Percentiles rank a stretch among this genome's conserved stretches.
Conservation (phyloP, 2,113 vertebrate species). For the Pongo pygmaeus region DNA sequence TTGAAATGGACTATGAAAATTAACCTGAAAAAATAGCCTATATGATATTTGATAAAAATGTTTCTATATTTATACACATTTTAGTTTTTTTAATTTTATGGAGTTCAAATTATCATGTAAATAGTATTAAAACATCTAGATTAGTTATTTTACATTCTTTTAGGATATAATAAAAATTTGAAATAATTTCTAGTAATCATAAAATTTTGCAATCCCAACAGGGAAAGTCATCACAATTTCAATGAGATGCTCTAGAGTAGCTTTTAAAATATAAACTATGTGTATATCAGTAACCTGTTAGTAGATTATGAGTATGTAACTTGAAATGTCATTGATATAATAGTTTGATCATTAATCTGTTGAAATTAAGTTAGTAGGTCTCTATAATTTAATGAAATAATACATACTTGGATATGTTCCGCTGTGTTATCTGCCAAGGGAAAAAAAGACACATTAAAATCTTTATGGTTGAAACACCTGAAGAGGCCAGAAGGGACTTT, state of each 20-base stretch:
- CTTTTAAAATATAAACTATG: background rate
- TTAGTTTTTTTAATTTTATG: constrained; percentile 3
- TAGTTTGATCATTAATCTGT: background rate
- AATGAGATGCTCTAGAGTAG: background rate
- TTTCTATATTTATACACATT: background rate
- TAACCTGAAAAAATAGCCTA: background rate
- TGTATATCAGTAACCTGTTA: background rate
- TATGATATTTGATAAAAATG: background rate
- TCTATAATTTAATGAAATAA: background rate
- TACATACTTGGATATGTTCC: background rate
- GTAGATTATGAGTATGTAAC: background rate
- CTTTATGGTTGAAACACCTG: constrained; percentile 28
- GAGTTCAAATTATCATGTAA: background rate
- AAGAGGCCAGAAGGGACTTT: constrained; percentile 40
- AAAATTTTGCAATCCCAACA: background rate
- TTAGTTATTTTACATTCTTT: background rate
- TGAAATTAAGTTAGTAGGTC: background rate
- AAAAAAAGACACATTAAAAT: constrained; percentile 37
- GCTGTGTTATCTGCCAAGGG: constrained; percentile 14
- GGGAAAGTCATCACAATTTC: background rate
- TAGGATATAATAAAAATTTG: background rate
- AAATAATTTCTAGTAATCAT: background rate
- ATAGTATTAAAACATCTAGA: background rate
- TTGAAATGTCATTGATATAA: background rate
- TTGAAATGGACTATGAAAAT: background rate